Percentiles rank a stretch among this genome's conserved stretches.
Evolutionary conservation across 1,140 invertebrate species (phyloP).

Genomic region (Archivesica marissinica): DNA sequence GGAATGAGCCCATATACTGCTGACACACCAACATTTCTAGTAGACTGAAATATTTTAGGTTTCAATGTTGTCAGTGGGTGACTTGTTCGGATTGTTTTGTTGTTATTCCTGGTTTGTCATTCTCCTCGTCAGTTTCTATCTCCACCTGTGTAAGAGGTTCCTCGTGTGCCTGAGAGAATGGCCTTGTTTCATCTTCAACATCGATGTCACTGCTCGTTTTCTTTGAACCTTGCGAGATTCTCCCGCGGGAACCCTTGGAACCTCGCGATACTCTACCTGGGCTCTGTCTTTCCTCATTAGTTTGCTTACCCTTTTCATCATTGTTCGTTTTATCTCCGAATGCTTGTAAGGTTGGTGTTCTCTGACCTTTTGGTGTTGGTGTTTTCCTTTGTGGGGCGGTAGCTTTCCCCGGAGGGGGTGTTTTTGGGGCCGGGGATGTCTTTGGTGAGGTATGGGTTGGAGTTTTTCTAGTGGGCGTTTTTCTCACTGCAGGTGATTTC

Average conservation of each 20-base stretch:
- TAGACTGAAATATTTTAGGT: too few species aligned
- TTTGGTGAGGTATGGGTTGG: slow-evolving; percentile 27
- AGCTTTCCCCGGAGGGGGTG: neutral
- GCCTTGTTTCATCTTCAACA: slow-evolving; percentile 36
- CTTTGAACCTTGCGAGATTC: slow-evolving; percentile 29
- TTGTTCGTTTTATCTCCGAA: neutral
- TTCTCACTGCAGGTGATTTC: slow-evolving; percentile 29
- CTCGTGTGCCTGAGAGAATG: slow-evolving; percentile 57
- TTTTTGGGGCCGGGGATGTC: slow-evolving; percentile 9
- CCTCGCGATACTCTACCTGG: slow-evolving; percentile 1
- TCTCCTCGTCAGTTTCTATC: slow-evolving; percentile 40
- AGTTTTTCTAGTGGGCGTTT: slow-evolving; percentile 52
- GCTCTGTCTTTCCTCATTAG: neutral
- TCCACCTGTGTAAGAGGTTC: slow-evolving; percentile 53
- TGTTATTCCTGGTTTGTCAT: too few species aligned
- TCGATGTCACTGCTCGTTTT: slow-evolving; percentile 37
- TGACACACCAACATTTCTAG: too few species aligned
- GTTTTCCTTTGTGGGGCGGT: slow-evolving; percentile 6
- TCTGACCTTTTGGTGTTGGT: slow-evolving; percentile 13
- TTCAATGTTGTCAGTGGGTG: too few species aligned
- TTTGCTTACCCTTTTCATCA: neutral
- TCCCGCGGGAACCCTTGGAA: slow-evolving; percentile 43
- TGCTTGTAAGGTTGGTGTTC: slow-evolving; percentile 26
- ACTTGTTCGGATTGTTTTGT: too few species aligned
- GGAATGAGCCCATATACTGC: too few species aligned